A percentile compares a stretch with the other conserved stretches of the same genome.
phyloP scores from a whole-genome alignment of 2,113 vertebrate genomes.

The Mormyrus iriodes region DNA sequence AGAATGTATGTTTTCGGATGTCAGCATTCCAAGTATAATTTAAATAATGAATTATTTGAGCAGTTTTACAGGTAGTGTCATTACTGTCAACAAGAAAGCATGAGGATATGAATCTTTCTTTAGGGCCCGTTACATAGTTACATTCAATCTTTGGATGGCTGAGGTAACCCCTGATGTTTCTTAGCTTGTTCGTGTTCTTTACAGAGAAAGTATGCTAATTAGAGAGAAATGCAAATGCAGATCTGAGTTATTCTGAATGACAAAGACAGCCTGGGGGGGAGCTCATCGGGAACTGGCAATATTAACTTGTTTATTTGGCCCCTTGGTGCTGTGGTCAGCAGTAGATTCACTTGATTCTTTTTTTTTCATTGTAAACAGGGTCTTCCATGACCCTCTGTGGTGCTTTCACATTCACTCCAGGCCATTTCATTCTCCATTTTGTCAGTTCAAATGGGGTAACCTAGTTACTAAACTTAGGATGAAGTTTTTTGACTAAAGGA shows the following conservation, averaged over 20 bases:
- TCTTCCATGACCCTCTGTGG: background rate
- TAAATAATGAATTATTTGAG: background rate
- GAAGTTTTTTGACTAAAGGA: background rate
- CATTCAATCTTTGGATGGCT: slow-evolving; percentile 13
- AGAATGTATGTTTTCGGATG: background rate
- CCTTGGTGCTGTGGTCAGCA: background rate
- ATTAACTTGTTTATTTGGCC: background rate
- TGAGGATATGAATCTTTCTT: background rate
- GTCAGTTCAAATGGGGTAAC: background rate
- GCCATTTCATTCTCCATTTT: background rate
- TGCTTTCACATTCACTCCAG: background rate
- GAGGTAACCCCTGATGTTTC: background rate
- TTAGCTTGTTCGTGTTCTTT: background rate
- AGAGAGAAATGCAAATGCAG: background rate
- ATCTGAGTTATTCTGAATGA: background rate
- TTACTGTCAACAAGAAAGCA: background rate
- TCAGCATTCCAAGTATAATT: background rate
- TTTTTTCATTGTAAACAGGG: background rate
- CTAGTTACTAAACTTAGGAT: background rate
- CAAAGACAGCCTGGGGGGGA: background rate
- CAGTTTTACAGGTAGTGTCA: background rate
- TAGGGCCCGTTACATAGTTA: background rate
- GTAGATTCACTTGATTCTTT: background rate
- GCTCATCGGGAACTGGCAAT: background rate
- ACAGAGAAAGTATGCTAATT: slow-evolving; percentile 4